phyloP scores from a whole-genome alignment of 2,113 vertebrate species.

The chimpanzee (Pan troglodytes) region NHGRI_mPanTro3-v2.1_pri NC_072413.2:85281501-85282000 shows the following conservation, averaged over 20 bases:
- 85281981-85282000: neutral
- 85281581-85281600: accelerated
- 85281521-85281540: neutral
- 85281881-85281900: neutral
- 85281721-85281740: neutral
- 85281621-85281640: neutral
- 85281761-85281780: neutral
- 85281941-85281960: neutral
- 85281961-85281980: neutral
- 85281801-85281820: neutral
- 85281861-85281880: neutral
- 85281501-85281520: neutral
- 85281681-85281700: neutral
- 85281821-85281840: neutral
- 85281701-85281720: neutral
- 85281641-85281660: neutral
- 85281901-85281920: neutral
- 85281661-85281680: neutral
- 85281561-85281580: neutral
- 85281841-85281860: neutral
- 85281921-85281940: neutral
- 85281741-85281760: neutral
- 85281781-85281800: neutral
- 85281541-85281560: neutral
- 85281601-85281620: neutral